Evolutionary conservation across 30 jellyfish, hydroid and myxozoan species (phyloP).

Genomic region (Nemopilema nomurai): DNA sequence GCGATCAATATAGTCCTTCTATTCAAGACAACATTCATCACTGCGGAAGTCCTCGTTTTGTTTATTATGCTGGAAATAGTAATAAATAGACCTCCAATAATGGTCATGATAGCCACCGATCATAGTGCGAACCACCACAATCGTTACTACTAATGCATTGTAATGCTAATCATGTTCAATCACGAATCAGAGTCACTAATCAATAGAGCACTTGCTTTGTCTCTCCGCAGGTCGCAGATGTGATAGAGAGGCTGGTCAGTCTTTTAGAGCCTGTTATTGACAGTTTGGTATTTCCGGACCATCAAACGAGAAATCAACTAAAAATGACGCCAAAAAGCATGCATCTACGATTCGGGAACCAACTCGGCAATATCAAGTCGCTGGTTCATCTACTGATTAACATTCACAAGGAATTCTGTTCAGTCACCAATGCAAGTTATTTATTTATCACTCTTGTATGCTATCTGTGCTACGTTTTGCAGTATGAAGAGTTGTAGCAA

Average conservation of each 20-base stretch:
- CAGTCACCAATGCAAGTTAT: not conserved
- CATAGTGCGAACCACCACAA: too few species aligned
- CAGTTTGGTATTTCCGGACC: constrained; percentile 1
- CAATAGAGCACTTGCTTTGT: too few species aligned
- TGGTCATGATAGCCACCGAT: too few species aligned
- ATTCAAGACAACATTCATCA: not conserved
- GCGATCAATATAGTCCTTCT: not conserved
- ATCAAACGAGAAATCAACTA: not conserved
- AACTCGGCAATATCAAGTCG: constrained; percentile 49
- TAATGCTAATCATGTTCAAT: too few species aligned
- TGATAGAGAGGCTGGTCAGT: constrained; percentile 21
- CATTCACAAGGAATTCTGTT: not conserved
- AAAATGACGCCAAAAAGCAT: constrained; percentile 62
- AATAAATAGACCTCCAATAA: too few species aligned
- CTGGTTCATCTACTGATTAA: constrained; percentile 11
- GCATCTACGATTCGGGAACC: constrained; percentile 21
- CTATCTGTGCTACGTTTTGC: too few species aligned
- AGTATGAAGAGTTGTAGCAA: too few species aligned
- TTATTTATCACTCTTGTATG: not conserved
- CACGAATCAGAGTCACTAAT: too few species aligned
- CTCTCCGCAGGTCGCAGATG: constrained; percentile 3
- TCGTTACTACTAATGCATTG: too few species aligned
- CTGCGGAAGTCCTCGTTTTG: too few species aligned
- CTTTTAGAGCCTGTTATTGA: constrained; percentile 5
- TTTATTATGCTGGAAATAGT: too few species aligned